These are phyloP conservation scores for Heliconius congener DNA, from an alignment of 1,140 invertebrate genomes.

Conservation along the genomic window DNA sequence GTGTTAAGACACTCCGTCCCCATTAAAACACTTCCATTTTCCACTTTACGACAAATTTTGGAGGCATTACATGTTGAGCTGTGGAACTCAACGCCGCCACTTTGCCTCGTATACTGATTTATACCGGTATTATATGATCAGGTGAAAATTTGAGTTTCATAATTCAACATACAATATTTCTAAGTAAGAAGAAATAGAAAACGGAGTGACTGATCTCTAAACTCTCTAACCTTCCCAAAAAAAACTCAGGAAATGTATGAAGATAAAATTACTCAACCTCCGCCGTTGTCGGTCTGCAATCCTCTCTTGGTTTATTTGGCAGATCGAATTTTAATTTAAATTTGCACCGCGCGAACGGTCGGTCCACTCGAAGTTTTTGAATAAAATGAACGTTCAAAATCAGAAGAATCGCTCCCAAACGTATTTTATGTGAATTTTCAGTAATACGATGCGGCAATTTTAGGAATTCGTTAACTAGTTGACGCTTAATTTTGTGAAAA, in stretches of 20 bases:
- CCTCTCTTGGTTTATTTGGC: constrained; percentile 45
- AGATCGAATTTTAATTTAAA: constrained; percentile 53
- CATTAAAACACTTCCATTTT: too few relatives aligned
- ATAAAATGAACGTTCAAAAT: constrained; percentile 38
- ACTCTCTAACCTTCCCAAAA: neutral
- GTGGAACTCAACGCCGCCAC: too few relatives aligned
- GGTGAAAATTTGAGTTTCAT: too few relatives aligned
- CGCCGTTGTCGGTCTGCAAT: constrained; percentile 40
- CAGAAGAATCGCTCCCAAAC: constrained; percentile 43
- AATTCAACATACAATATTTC: too few relatives aligned
- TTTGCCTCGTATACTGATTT: too few relatives aligned
- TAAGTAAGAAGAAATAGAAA: neutral
- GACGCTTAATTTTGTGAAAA: constrained; percentile 6
- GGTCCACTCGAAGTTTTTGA: constrained; percentile 42
- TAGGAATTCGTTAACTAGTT: constrained; percentile 22
- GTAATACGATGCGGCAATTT: constrained; percentile 20
- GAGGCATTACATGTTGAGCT: too few relatives aligned
- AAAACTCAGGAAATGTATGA: neutral
- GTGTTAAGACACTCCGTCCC: too few relatives aligned
- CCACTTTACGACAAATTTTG: too few relatives aligned
- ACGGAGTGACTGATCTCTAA: neutral
- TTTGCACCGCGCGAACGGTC: constrained; percentile 40
- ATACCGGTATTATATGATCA: too few relatives aligned
- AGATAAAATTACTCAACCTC: constrained; percentile 26
- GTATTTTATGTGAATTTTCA: constrained; percentile 39